Evolutionary conservation across 2,888 invertebrate species (phyloP).

Genomic region (Spilosoma lubricipeda): DNA sequence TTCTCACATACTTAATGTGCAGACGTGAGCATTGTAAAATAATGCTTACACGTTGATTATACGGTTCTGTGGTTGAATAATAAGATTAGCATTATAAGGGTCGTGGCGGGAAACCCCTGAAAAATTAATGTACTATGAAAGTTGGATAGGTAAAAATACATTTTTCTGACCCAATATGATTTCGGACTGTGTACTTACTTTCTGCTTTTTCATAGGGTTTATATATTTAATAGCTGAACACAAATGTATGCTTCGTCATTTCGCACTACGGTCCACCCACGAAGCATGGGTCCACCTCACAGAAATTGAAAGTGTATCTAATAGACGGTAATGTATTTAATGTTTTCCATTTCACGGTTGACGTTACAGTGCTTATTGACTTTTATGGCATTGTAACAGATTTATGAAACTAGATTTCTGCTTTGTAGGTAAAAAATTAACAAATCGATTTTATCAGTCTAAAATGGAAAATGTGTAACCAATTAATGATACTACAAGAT

Average conservation of each 20-base stretch:
- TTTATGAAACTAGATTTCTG: not conserved
- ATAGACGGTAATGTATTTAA: not conserved
- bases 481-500: too few species aligned
- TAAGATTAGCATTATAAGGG: slow-evolving; percentile 25
- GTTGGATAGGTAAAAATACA: not conserved
- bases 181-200: not conserved
- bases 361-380: not conserved
- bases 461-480: too few species aligned
- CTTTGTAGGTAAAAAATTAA: not conserved
- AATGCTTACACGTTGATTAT: slow-evolving; percentile 27
- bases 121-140: slow-evolving; percentile 5
- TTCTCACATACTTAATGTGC: slow-evolving; percentile 26
- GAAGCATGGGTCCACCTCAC: too few species aligned
- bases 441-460: too few species aligned
- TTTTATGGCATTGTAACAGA: not conserved
- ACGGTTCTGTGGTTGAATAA: slow-evolving; percentile 27
- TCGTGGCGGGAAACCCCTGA: not conserved
- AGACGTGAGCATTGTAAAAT: slow-evolving; percentile 8
- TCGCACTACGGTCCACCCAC: not conserved
- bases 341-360: not conserved
- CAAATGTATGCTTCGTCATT: not conserved
- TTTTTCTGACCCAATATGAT: not conserved
- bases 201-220: not conserved
- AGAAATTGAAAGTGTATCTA: not conserved
- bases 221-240: not conserved